phyloP scores from a whole-genome alignment of 53 echinoderm and acorn worm species.

The Stichopus horrens region DNA sequence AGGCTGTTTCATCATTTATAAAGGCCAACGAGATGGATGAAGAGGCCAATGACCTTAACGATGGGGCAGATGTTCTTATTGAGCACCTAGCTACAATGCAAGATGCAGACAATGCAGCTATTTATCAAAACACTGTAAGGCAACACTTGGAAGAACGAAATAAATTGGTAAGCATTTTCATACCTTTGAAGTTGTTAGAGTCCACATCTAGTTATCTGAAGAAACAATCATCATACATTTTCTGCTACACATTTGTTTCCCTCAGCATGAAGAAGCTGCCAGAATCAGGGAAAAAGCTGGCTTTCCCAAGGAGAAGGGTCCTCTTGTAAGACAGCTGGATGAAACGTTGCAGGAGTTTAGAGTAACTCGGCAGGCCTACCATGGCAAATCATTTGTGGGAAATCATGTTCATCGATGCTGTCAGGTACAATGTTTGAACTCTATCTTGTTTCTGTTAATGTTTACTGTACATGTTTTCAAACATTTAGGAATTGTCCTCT shows the following conservation, averaged over 20 bases:
- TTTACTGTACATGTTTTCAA: no score
- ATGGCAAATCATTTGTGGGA: constrained; percentile 52
- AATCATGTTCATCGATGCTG: constrained; percentile 66
- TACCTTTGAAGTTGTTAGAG: background rate
- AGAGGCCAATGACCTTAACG: constrained; percentile 11
- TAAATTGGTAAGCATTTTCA: background rate
- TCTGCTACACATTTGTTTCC: background rate
- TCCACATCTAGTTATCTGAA: no score
- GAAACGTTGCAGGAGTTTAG: constrained; percentile 6
- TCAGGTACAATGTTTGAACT: constrained; percentile 23
- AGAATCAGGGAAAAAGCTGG: background rate
- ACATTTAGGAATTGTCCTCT: background rate
- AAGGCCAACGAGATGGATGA: background rate
- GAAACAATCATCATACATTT: background rate
- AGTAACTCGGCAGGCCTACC: constrained; percentile 59
- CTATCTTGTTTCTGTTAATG: no score
- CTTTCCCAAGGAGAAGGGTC: background rate
- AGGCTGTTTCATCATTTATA: background rate
- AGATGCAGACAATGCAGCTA: background rate
- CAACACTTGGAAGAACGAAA: constrained; percentile 18
- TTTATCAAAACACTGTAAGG: background rate
- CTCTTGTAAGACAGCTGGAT: constrained; percentile 3
- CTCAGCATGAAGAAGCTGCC: background rate
- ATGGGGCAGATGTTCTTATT: background rate
- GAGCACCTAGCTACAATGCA: background rate